Base-by-base conservation (phyloP, 2,113 vertebrate species). In the Scalopus aquaticus region DNA sequence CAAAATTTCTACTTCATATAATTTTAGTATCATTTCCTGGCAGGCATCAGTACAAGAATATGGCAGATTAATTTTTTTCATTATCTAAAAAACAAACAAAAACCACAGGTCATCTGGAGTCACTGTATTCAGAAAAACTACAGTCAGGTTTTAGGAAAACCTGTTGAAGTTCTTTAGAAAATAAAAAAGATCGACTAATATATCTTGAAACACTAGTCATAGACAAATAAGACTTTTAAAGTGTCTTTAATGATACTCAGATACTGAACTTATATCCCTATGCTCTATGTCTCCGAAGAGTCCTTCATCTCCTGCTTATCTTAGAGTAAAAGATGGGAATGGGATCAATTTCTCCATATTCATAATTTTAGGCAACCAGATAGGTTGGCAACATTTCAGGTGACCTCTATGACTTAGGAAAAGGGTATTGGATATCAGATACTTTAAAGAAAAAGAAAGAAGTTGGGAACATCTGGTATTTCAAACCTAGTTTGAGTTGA, bases 381-480 rank as follows among this genome's bases (percentile, higher is more conserved):
- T 88, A 96, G 70, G 91, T 0, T 97, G 87, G 97, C 96, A 97
- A 96, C 69, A 95, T 96, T 97, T 97, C 97, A 96, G 62, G 44
- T 70, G 93, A 97, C 65, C 87, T 49, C 91, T 54, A 15, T 96
- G 93, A 96, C 94, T 94, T 93, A 79, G 76, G 88, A 76, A 91
- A 56, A 96, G 54, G 73, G 93, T 96, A 92, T 62, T 97, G 67
- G 9, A 86, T 88, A 56, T 94, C 95, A 98, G 89, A 82, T 77
- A 92, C 64, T 91, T 87, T 58, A 90, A 96, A 94, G 94, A 64
- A 91, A 97, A 79, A 30, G 44, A 84, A 81, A 70, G 73, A 54
- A 51, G 2, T 88, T 95, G 64, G 96, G 65, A 60, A 95, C 94
- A 98, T 97, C 96, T 98, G 96, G 88, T 93, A 97, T 96, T 98